Percentiles rank a stretch among this genome's conserved stretches.
Evolutionary conservation across 2,113 vertebrate genomes (phyloP).

Genomic region (Sus scrofa): T2T-Sscrofa CM000830.6:132130501-132131000

Average conservation of each 20-base stretch:
- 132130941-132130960: conserved; percentile 69
- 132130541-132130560: conserved; percentile 39
- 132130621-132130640: conserved; percentile 55
- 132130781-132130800: conserved; percentile 35
- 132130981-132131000: not conserved
- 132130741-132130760: conserved; percentile 55
- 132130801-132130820: not conserved
- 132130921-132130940: conserved; percentile 85
- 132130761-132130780: conserved; percentile 48
- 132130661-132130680: conserved; percentile 58
- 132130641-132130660: not conserved
- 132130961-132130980: not conserved
- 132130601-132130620: not conserved
- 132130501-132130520: conserved; percentile 49
- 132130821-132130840: conserved; percentile 70
- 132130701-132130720: conserved; percentile 48
- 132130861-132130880: conserved; percentile 71
- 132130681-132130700: conserved; percentile 59
- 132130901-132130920: conserved; percentile 87
- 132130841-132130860: conserved; percentile 6
- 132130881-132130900: conserved; percentile 79
- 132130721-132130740: conserved; percentile 42
- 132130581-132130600: conserved; percentile 54
- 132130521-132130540: not conserved
- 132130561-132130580: not conserved